Conservation (phyloP, 2,888 invertebrate genomes). For the Timema podura region DNA sequence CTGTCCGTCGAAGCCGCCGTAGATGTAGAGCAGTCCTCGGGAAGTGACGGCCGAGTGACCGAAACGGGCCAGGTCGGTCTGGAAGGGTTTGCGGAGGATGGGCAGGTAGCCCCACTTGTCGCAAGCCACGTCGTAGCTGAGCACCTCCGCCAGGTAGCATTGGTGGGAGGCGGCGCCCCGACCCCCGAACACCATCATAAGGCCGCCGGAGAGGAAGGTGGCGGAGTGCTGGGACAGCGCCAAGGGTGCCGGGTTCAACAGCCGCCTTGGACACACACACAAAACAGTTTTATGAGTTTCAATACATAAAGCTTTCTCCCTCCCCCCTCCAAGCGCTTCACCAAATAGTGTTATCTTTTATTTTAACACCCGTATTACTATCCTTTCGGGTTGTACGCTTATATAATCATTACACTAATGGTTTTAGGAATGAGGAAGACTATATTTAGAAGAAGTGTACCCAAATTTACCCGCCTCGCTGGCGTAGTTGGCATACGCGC, state of each 20-base stretch:
- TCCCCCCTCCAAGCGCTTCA: too few species aligned
- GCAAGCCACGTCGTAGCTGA: slow-evolving; percentile 9
- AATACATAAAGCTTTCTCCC: too few species aligned
- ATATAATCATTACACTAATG: too few species aligned
- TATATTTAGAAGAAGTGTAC: too few species aligned
- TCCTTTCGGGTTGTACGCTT: too few species aligned
- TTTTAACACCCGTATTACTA: too few species aligned
- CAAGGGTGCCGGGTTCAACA: neutral
- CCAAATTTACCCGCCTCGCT: too few species aligned
- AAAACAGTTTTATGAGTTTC: too few species aligned
- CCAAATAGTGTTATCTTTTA: too few species aligned
- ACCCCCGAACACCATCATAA: neutral
- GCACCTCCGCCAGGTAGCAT: neutral
- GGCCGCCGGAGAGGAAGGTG: neutral
- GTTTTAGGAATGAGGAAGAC: too few species aligned
- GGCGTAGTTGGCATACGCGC: too few species aligned
- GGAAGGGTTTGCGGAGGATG: neutral
- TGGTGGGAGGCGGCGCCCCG: neutral
- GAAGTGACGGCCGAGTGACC: slow-evolving; percentile 3
- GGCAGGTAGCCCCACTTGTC: neutral
- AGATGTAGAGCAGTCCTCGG: neutral
- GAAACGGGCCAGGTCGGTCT: slow-evolving; percentile 1
- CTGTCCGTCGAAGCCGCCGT: neutral
- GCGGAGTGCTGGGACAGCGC: slow-evolving; percentile 8
- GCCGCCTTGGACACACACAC: neutral